Evolutionary conservation across 2,888 invertebrate genomes (phyloP).

Genomic region (Archips crataeganus): DNA sequence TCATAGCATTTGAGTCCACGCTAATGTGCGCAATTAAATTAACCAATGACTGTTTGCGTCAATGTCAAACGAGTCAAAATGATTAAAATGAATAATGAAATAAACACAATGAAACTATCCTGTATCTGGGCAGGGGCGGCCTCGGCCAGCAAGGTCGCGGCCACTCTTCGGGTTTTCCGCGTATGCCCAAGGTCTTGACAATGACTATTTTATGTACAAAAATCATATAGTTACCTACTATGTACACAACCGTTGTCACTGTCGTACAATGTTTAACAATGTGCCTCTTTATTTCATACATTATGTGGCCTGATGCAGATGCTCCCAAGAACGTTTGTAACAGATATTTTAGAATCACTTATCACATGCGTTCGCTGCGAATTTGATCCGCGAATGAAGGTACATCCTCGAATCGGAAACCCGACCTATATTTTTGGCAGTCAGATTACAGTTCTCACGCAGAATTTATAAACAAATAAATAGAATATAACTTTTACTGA

Average conservation of each 20-base stretch:
- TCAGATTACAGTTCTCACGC: not conserved
- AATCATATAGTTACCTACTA: conserved; percentile 8
- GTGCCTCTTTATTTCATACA: conserved; percentile 22
- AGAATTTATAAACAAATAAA: too few relatives aligned
- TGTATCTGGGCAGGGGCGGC: conserved; percentile 60
- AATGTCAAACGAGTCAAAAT: conserved; percentile 45
- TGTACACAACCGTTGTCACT: conserved; percentile 10
- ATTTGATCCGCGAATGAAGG: not conserved
- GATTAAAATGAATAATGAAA: conserved; percentile 43
- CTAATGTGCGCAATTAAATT: conserved; percentile 44
- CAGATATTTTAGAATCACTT: not conserved
- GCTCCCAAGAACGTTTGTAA: conserved; percentile 30
- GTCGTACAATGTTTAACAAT: conserved; percentile 31
- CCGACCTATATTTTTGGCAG: not conserved
- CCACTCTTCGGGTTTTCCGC: conserved; percentile 72
- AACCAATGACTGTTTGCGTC: conserved; percentile 51
- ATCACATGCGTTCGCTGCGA: not conserved
- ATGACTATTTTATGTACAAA: conserved; percentile 29
- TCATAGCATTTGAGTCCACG: conserved; percentile 8
- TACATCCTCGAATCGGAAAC: not conserved
- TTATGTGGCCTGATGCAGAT: conserved; percentile 34
- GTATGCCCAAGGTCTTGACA: conserved; percentile 70
- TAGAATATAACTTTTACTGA: too few relatives aligned
- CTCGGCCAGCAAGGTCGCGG: conserved; percentile 69
- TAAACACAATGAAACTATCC: conserved; percentile 43